Evolutionary conservation across 1,140 invertebrate species (phyloP).

Genomic region (Solen grandis): DNA sequence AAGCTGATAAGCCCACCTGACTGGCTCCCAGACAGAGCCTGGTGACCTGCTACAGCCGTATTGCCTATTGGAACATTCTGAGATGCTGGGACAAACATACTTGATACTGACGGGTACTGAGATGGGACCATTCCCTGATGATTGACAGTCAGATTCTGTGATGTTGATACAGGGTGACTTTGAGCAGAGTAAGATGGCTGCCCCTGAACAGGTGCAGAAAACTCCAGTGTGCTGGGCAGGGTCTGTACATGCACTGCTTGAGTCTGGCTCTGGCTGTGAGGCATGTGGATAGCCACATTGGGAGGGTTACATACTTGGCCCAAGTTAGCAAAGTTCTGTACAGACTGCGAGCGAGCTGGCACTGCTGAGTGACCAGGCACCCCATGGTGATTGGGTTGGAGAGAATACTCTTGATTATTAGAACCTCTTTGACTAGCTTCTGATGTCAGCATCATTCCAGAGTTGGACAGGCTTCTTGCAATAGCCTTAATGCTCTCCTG

Average conservation of each 20-base stretch:
- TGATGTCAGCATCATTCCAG: conserved; percentile 17
- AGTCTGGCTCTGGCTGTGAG: too few relatives aligned
- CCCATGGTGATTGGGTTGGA: neutral
- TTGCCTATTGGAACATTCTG: conserved; percentile 28
- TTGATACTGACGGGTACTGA: conserved; percentile 10
- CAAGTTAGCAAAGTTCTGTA: conserved; percentile 14
- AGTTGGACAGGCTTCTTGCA: conserved; percentile 48
- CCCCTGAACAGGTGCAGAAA: neutral
- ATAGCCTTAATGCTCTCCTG: conserved; percentile 58
- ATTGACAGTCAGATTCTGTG: conserved; percentile 46
- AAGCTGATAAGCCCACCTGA: conserved; percentile 18
- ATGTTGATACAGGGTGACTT: neutral
- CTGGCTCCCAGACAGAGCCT: conserved; percentile 20
- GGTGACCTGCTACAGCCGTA: conserved; percentile 37
- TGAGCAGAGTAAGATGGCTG: conserved; percentile 11
- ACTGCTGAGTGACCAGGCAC: neutral
- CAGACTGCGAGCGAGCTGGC: neutral
- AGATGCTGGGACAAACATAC: neutral
- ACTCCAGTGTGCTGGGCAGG: too few relatives aligned
- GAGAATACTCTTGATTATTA: neutral
- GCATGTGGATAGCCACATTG: conserved; percentile 47
- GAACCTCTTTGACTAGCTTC: conserved; percentile 9
- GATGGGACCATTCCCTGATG: conserved; percentile 36
- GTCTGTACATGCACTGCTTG: too few relatives aligned
- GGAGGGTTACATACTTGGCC: conserved; percentile 27